A percentile compares a stretch with the other conserved stretches of the same genome.
phyloP scores from a whole-genome alignment of 53 echinoderm and acorn worm genomes.

The Apostichopus leukothele region DNA sequence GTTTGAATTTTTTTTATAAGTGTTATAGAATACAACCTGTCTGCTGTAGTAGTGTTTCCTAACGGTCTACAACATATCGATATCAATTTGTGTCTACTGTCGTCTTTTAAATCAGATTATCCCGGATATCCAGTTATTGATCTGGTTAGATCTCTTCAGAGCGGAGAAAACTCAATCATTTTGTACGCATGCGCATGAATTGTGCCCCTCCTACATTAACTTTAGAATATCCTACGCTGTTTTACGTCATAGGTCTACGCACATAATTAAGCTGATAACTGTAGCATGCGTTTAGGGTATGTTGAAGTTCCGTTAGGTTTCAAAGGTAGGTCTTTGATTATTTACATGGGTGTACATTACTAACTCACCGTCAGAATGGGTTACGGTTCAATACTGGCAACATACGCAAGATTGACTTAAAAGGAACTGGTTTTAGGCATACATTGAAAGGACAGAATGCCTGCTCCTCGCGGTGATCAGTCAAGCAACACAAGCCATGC shows the following conservation, averaged over 20 bases:
- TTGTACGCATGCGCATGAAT: not conserved
- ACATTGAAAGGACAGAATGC: constrained; percentile 3
- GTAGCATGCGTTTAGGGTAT: not conserved
- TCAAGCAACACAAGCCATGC: constrained; percentile 25
- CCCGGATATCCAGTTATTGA: no score
- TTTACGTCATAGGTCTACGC: no score
- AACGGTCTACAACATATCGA: no score
- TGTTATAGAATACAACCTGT: no score
- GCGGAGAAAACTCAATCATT: no score
- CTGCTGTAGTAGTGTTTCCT: no score
- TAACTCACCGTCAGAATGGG: constrained; percentile 12
- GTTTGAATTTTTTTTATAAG: no score
- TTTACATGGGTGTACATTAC: constrained; percentile 18
- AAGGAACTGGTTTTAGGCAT: not conserved
- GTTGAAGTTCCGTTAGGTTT: not conserved
- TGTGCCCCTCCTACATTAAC: constrained; percentile 8
- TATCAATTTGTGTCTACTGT: no score
- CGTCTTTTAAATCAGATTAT: no score
- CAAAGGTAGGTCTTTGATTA: constrained; percentile 29
- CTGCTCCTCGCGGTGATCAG: constrained; percentile 44
- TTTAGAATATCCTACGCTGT: no score
- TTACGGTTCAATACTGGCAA: not conserved
- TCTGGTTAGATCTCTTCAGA: no score
- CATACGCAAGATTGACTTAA: not conserved
- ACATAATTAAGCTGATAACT: no score